Base-by-base conservation (phyloP, 1,140 invertebrate genomes). In the Propsilocerus akamusi region DNA sequence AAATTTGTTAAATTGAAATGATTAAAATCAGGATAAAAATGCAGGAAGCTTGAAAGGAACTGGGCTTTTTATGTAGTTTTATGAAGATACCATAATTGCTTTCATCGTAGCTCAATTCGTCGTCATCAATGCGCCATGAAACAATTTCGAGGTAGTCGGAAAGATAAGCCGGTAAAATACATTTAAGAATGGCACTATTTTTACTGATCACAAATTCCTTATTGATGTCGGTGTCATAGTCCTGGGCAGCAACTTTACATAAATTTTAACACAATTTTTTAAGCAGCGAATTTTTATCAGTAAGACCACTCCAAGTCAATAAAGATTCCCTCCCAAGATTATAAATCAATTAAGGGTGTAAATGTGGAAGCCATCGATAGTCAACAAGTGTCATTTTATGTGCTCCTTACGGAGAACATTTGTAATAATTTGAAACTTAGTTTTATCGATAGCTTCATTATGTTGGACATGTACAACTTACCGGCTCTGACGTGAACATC, bases 401-500 rank as follows among this genome's bases (percentile, higher is more conserved):
- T n/a, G n/a, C n/a, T n/a, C n/a, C n/a, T n/a, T n/a, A n/a, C n/a
- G n/a, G n/a, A n/a, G n/a, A n/a, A n/a, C n/a, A n/a, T n/a, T n/a
- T n/a, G n/a, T n/a, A n/a, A n/a, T n/a, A n/a, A n/a, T n/a, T n/a
- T n/a, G n/a, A n/a, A n/a, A n/a, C n/a, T n/a, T n/a, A n/a, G n/a
- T n/a, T n/a, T n/a, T n/a, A n/a, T n/a, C n/a, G n/a, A n/a, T n/a
- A n/a, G 32, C 23, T 17, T 26, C 46, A 5, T 48, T 54, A 52
- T 56, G 46, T 53, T 50, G 50, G 57, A 58, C 57, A 54, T 28
- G 25, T 37, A 47, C 30, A 55, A 70, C 74, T 77, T 77, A 96
- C 92, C 92, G 68, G 90, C 90, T 74, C 88, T 74, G 28, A 96
- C 88, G 64, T 93, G 86, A 57, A 95, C 87, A 69, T 93, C 88